phyloP scores from a whole-genome alignment of 2,113 vertebrate genomes.

The Puntigrus tetrazona region DNA sequence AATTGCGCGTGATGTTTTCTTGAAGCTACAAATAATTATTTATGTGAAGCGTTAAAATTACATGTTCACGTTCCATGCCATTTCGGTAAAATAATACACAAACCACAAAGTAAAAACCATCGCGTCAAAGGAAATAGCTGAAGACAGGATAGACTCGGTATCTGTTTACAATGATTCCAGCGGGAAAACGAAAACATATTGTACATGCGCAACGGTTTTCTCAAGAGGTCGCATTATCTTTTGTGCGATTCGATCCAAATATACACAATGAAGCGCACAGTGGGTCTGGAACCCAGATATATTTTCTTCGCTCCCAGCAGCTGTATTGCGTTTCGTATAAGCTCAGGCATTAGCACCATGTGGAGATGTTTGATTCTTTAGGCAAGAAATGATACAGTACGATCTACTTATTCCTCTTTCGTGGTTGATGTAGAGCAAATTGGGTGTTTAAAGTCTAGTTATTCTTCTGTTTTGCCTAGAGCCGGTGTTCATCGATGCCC shows the following conservation, averaged over 20 bases:
- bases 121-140: neutral
- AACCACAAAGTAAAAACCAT: neutral
- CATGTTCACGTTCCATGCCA: neutral
- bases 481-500: constrained; percentile 93
- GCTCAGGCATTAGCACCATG: constrained; percentile 3
- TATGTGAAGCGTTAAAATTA: neutral
- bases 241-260: constrained; percentile 11
- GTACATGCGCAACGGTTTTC: neutral
- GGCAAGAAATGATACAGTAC: neutral
- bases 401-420: neutral
- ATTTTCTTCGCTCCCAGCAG: neutral
- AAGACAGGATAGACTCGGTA: neutral
- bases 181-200: constrained; percentile 16
- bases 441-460: neutral
- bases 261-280: neutral
- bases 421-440: neutral
- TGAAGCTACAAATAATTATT: neutral
- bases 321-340: neutral
- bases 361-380: constrained; percentile 25
- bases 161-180: neutral
- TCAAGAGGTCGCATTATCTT: constrained; percentile 2
- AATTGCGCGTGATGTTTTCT: neutral
- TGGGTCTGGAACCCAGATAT: neutral
- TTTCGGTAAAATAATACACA: constrained; percentile 8
- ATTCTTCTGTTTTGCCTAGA: constrained; percentile 70